These are phyloP conservation scores for Saccostrea glomerata DNA, from an alignment of 1,140 invertebrate species.

Conservation along the genomic window DNA sequence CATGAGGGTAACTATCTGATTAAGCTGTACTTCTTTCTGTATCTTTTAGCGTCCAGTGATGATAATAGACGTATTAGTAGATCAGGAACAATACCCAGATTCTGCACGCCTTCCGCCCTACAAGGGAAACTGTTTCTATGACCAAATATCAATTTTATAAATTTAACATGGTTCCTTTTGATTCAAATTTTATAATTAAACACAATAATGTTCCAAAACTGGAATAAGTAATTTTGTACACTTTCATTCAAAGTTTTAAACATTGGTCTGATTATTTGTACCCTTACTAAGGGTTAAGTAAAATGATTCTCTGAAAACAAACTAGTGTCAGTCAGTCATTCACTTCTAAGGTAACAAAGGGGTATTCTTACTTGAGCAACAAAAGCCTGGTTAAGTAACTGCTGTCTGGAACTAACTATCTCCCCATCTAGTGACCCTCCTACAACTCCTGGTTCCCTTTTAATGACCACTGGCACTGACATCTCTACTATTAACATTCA, in stretches of 20 bases:
- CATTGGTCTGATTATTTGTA: too few relatives aligned
- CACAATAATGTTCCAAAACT: too few relatives aligned
- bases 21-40: neutral
- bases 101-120: neutral
- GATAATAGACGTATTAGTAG: neutral
- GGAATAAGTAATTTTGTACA: too few relatives aligned
- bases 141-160: neutral
- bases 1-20: neutral
- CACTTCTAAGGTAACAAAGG: too few relatives aligned
- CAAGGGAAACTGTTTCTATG: neutral
- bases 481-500: neutral
- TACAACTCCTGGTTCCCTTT: neutral
- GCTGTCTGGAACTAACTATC: neutral
- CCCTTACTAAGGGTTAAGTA: too few relatives aligned
- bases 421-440: neutral
- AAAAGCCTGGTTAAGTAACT: neutral
- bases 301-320: too few relatives aligned
- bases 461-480: neutral
- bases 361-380: neutral
- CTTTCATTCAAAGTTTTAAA: too few relatives aligned
- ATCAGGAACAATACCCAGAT: neutral
- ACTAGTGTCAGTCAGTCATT: too few relatives aligned
- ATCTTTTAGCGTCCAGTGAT: neutral
- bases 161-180: neutral
- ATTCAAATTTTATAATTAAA: too few relatives aligned